These are phyloP conservation scores for Campaea margaritaria DNA, from an alignment of 2,888 invertebrate species.

Conservation along the genomic window DNA sequence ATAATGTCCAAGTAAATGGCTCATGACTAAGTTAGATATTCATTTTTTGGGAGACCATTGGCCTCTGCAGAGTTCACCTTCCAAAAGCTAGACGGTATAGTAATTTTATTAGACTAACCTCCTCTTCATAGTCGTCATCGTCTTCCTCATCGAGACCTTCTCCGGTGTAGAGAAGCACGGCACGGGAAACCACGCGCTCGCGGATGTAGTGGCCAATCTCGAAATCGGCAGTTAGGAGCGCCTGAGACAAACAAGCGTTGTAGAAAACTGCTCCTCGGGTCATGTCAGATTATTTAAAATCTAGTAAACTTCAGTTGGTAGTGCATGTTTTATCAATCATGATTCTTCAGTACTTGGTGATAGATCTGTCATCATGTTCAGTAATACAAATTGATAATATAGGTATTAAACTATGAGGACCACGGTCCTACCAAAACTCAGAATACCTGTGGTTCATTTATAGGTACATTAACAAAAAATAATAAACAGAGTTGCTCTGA, in stretches of 20 bases:
- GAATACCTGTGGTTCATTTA: too few species aligned
- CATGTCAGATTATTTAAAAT: too few species aligned
- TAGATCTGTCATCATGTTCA: constrained; percentile 43
- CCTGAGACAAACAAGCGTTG: constrained; percentile 56
- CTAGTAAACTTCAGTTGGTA: constrained; percentile 60
- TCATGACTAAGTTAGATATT: background rate
- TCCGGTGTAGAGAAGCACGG: constrained; percentile 98
- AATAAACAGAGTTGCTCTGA: too few species aligned
- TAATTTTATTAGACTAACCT: constrained; percentile 60
- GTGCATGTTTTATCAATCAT: constrained; percentile 59
- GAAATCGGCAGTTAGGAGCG: constrained; percentile 96
- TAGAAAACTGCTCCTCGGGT: too few species aligned
- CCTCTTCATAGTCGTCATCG: constrained; percentile 89
- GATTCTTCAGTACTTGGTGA: constrained; percentile 44
- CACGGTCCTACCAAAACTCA: too few species aligned
- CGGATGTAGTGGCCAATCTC: constrained; percentile 99
- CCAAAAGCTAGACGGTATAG: background rate
- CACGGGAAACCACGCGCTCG: constrained; percentile 98
- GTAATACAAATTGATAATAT: too few species aligned
- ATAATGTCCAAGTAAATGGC: background rate
- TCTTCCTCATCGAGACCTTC: constrained; percentile 93
- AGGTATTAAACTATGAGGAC: too few species aligned
- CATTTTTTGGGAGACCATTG: background rate
- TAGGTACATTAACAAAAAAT: too few species aligned
- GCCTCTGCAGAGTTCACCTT: constrained; percentile 5